Evolutionary conservation across 1,140 invertebrate genomes (phyloP), one percentile per base, ranked within the genome.

Genomic region (Tetranychus urticae): DNA sequence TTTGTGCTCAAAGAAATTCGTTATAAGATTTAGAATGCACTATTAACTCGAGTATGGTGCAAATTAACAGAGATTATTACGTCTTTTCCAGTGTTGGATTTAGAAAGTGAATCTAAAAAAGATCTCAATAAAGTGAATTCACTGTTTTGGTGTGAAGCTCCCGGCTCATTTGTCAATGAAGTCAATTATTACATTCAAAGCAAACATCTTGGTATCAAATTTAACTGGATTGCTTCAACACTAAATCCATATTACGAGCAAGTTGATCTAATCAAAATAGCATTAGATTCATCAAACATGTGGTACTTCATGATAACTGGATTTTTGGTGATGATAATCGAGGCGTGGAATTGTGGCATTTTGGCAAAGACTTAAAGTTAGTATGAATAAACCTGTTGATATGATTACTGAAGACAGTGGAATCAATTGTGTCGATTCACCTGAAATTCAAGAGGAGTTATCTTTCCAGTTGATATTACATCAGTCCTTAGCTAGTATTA

Each of bases 221-320:
- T 61, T 62, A 23, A 81, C 55, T 96, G 90, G 90, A 64, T 81
- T 7, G 89, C 83, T 0, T 85, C 78, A 34, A 88, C 86, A 0
- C 71, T 94, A 31, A 93, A 93, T 77, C 90, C 90, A 0, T 84
- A 90, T 69, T 87, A 91, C 71, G 89, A 94, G 73, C 85, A 82
- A 1, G 90, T 89, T 70, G 75, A 77, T 1, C 69, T 79, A 0
- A 2, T 37, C 36, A 75, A 75, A 10, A 71, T 73, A 58, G 85
- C 88, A 81, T 82, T 93, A 36, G 79, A 77, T 59, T 23, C 23
- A 23, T 23, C 23, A 23, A 88, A 14, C 23, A 63, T 35, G 10
- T 31, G 13, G n/a, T 46, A 5, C 37, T 10, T 39, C 75, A 80
- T 10, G 73, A 81, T 62, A 77, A 86, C 67, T 97, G 90, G 90